phyloP scores from a whole-genome alignment of 2,888 invertebrate genomes.

The Tipula lateralis region DNA sequence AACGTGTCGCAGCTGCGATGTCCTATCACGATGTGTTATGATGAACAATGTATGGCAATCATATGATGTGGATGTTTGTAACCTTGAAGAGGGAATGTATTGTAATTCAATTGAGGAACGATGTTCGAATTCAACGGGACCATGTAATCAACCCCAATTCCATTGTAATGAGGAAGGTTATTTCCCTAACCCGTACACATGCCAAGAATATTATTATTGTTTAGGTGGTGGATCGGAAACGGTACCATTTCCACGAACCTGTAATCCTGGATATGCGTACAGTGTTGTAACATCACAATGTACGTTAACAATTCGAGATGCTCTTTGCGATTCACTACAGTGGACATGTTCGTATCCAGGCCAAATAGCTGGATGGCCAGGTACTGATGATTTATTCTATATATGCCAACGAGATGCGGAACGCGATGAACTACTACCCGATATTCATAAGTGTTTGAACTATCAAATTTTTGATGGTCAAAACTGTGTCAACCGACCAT shows the following conservation, averaged over 20 bases:
- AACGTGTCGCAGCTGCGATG: not conserved
- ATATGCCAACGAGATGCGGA: not conserved
- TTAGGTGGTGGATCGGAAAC: not conserved
- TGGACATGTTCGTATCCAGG: not conserved
- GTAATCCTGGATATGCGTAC: not conserved
- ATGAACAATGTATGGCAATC: not conserved
- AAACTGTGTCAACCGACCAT: constrained; percentile 14
- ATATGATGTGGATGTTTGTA: not conserved
- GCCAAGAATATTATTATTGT: not conserved
- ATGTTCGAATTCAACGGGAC: not conserved
- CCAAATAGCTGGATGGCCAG: not conserved
- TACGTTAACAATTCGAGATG: not conserved
- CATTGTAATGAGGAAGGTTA: constrained; percentile 25
- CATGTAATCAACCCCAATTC: not conserved
- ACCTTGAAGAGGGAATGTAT: not conserved
- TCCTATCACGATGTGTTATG: not conserved
- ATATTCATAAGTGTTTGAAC: not conserved
- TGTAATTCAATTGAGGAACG: not conserved
- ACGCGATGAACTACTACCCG: not conserved
- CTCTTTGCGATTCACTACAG: not conserved
- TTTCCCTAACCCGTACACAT: not conserved
- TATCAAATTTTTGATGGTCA: not conserved
- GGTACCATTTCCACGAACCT: not conserved
- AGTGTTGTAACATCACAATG: not conserved
- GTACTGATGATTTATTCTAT: not conserved